A percentile compares a stretch with the other conserved stretches of the same genome.
Evolutionary conservation across 2,797 vertebrate genomes (phyloP).

Genomic region (Poeciliopsis turneri): DNA sequence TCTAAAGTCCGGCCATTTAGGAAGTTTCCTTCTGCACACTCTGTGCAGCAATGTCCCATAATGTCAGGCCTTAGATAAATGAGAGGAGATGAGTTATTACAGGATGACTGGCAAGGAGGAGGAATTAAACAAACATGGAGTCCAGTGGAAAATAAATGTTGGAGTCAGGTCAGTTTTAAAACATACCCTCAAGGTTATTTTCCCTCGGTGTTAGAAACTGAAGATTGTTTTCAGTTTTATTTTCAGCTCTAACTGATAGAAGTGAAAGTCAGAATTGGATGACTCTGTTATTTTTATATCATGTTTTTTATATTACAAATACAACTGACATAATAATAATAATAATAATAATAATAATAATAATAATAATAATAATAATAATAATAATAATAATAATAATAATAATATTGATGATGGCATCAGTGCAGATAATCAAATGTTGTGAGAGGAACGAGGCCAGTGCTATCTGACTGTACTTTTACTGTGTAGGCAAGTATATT

Average conservation of each 20-base stretch:
- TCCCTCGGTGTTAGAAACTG: constrained; percentile 2
- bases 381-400: background rate
- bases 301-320: background rate
- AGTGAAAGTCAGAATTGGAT: background rate
- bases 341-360: too few relatives aligned
- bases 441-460: background rate
- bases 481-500: background rate
- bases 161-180: constrained; percentile 60
- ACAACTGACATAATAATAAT: background rate
- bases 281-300: background rate
- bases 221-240: background rate
- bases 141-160: constrained; percentile 70
- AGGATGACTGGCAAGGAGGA: constrained; percentile 72
- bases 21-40: constrained; percentile 48
- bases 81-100: constrained; percentile 68
- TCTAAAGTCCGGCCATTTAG: constrained; percentile 26
- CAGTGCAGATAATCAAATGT: background rate
- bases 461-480: background rate
- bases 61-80: constrained; percentile 57
- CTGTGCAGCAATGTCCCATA: constrained; percentile 47
- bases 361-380: background rate
- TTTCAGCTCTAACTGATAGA: background rate
- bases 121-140: constrained; percentile 77
- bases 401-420: background rate
- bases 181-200: constrained; percentile 53